Conservation (phyloP, 2,113 vertebrate species). For the Coreoperca whiteheadi region DNA sequence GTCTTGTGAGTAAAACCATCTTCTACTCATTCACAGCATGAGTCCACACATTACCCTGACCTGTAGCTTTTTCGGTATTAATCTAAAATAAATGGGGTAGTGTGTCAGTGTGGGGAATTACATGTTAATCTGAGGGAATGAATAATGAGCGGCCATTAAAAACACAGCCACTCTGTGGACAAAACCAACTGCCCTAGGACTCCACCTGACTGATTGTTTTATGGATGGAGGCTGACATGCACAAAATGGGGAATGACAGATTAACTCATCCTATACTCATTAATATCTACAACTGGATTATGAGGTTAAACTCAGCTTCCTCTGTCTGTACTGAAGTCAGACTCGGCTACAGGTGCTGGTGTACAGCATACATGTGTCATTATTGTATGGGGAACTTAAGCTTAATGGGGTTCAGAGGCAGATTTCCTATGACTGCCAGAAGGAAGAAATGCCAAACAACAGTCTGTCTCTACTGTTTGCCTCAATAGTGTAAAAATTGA, state of each 20-base stretch:
- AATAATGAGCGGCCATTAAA: slow-evolving; percentile 74
- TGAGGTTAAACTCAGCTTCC: slow-evolving; percentile 62
- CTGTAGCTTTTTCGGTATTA: slow-evolving; percentile 71
- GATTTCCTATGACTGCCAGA: slow-evolving; percentile 44
- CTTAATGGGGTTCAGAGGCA: slow-evolving; percentile 37
- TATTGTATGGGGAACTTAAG: slow-evolving; percentile 34
- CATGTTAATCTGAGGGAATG: slow-evolving; percentile 70
- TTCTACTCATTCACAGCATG: slow-evolving; percentile 33
- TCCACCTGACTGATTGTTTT: slow-evolving; percentile 73
- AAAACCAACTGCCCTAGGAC: slow-evolving; percentile 54
- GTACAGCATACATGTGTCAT: not conserved
- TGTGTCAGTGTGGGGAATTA: slow-evolving; percentile 64
- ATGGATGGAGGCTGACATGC: slow-evolving; percentile 70
- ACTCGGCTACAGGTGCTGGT: slow-evolving; percentile 6
- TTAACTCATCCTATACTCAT: slow-evolving; percentile 71
- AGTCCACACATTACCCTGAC: slow-evolving; percentile 60
- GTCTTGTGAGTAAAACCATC: slow-evolving; percentile 63
- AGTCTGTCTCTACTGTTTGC: slow-evolving; percentile 43
- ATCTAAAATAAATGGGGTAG: slow-evolving; percentile 73
- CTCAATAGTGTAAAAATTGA: slow-evolving; percentile 48
- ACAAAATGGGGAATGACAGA: slow-evolving; percentile 71
- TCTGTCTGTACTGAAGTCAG: slow-evolving; percentile 7
- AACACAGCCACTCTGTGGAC: slow-evolving; percentile 50
- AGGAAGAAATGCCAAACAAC: slow-evolving; percentile 49
- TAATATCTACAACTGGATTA: slow-evolving; percentile 76